phyloP scores from a whole-genome alignment of 2,797 vertebrate species.

The Buceros bicornis region DNA sequence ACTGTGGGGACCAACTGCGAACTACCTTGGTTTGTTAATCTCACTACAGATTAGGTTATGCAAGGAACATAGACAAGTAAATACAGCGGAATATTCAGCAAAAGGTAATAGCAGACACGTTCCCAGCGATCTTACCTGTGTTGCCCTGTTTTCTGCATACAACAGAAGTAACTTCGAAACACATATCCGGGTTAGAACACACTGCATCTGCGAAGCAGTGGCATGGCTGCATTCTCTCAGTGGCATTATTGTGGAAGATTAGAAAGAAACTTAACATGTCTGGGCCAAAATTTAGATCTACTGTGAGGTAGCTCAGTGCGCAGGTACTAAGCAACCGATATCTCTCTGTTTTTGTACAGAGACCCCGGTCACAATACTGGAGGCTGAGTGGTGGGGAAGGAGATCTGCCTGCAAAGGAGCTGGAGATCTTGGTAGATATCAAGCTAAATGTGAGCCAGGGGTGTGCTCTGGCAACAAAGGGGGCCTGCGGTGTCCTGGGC shows the following conservation, averaged over 20 bases:
- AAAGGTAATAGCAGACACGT: not conserved
- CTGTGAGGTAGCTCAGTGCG: not conserved
- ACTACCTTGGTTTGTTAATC: not conserved
- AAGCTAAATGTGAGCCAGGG: not conserved
- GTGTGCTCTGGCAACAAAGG: not conserved
- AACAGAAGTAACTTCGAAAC: not conserved
- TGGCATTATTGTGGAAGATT: not conserved
- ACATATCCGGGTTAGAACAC: not conserved
- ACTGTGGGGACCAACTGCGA: not conserved
- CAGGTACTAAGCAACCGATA: not conserved
- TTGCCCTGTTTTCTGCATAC: not conserved
- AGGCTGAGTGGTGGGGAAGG: not conserved
- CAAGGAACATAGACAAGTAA: not conserved
- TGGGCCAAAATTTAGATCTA: not conserved
- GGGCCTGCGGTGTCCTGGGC: not conserved
- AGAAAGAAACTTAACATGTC: not conserved
- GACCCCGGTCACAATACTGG: not conserved
- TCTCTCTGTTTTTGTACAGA: not conserved
- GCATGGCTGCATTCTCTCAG: not conserved
- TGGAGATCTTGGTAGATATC: not conserved
- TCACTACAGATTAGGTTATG: not conserved
- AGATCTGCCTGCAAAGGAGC: not conserved
- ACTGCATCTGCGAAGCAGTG: accelerated
- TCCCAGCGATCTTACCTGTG: not conserved
- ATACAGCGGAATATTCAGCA: accelerated